Percentiles rank a stretch among this genome's conserved stretches.
phyloP scores from a whole-genome alignment of 1,140 invertebrate genomes.

The Holcopasites calliopsidis region DNA sequence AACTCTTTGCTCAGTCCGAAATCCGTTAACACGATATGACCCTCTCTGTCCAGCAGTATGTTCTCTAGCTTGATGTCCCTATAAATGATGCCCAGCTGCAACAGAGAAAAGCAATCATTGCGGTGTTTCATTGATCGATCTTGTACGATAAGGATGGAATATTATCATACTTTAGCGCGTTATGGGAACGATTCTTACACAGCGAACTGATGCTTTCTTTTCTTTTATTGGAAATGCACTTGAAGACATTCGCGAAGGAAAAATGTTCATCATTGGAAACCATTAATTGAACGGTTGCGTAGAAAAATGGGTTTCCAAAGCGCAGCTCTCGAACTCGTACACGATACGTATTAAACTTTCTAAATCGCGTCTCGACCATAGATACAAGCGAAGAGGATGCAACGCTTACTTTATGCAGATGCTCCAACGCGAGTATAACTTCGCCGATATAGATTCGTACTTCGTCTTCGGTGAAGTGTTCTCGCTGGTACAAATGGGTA shows the following conservation, averaged over 20 bases:
- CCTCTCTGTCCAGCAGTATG: constrained; percentile 91
- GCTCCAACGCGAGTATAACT: constrained; percentile 94
- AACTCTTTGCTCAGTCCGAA: constrained; percentile 96
- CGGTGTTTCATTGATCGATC: background rate
- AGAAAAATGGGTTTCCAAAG: background rate
- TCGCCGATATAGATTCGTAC: constrained; percentile 95
- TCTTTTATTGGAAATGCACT: no score
- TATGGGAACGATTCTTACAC: no score
- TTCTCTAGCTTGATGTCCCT: constrained; percentile 97
- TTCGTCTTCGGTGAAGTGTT: constrained; percentile 91
- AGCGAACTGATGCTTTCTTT: no score
- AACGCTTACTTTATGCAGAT: constrained; percentile 89
- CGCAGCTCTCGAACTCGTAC: no score
- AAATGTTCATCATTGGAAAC: no score
- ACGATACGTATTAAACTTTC: no score
- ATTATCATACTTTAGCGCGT: constrained; percentile 2
- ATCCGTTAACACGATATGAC: constrained; percentile 95
- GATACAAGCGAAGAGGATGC: background rate
- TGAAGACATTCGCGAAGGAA: no score
- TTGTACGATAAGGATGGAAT: background rate
- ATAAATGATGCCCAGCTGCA: constrained; percentile 95
- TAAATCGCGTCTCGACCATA: no score
- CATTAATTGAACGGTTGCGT: no score
- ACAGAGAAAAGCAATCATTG: constrained; percentile 54
- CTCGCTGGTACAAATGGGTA: constrained; percentile 93